Base-by-base conservation (phyloP, 2,113 vertebrate species). In the Myocastor coypus region DNA sequence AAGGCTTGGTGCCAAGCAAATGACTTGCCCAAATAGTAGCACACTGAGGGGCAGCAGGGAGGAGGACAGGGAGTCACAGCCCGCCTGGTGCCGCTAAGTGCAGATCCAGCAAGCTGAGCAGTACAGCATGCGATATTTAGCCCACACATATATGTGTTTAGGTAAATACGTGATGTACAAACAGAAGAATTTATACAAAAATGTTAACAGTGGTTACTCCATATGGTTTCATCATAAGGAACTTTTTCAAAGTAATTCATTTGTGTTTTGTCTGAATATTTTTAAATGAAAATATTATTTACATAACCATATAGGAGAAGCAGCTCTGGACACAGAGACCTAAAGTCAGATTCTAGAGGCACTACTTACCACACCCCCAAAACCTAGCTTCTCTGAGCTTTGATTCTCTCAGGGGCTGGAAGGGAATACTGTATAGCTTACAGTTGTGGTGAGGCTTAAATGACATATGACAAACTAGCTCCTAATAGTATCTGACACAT, bases 261-360 rank as follows among this genome's bases (percentile, higher is more conserved):
- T 30, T 95, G 63, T 95, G 5, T 94, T 93, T 96, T 71, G 42
- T 71, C 69, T 92, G 77, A 89, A 63, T 89, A n/a, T 20, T 83
- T 88, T 68, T 0, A 3, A 71, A 50, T 7, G 73, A 52, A 42
- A 86, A 13, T 46, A 13, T 95, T 68, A 81, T 95, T 81, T 94
- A 42, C 57, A 64, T 75, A 95, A 82, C 19, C 34, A 17, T 22
- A 50, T 26, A 77, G 78, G 92, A 91, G 64, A 8, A 90, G 59
- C 13, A 46, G 30, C 32, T 66, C 46, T 80, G n/a, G 52, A 71
- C 52, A 83, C 52, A 73, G n/a, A 89, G n/a, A 82, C 61, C 83
- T 92, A 78, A 32, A 89, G 68, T 90, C 32, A 77, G 14, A 50
- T 34, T 55, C 46, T 61, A 80, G 78, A 46, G 89, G 26, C 75